Conservation (phyloP, 2,888 invertebrate species). For the Tridacna crocea region DNA sequence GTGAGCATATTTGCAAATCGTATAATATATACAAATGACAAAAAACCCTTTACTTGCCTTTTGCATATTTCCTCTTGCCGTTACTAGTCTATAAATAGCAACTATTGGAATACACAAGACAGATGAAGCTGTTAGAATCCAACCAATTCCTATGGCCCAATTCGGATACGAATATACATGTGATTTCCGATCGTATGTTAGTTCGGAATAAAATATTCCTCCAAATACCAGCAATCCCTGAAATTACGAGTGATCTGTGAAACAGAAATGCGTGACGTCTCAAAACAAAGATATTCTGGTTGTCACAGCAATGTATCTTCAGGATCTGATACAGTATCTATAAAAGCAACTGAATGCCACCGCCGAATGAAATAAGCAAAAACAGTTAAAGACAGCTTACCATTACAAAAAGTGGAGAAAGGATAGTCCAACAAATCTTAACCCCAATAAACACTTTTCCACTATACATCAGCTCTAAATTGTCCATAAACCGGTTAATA, state of each 20-base stretch:
- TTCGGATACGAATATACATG: constrained; percentile 85
- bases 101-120: constrained; percentile 77
- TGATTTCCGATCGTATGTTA: constrained; percentile 81
- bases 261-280: neutral
- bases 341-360: neutral
- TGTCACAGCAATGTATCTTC: neutral
- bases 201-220: constrained; percentile 77
- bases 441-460: constrained; percentile 5
- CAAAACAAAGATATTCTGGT: neutral
- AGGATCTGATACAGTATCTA: neutral
- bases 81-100: constrained; percentile 64
- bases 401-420: constrained; percentile 1
- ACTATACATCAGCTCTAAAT: constrained; percentile 13
- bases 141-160: constrained; percentile 83
- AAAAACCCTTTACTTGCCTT: constrained; percentile 1
- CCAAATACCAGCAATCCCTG: constrained; percentile 77
- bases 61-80: constrained; percentile 64
- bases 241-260: neutral
- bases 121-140: constrained; percentile 75
- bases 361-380: neutral
- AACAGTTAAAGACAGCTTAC: neutral
- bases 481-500: neutral
- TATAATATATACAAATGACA: too few species aligned
- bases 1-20: too few species aligned
- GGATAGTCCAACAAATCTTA: constrained; percentile 5